A percentile compares a stretch with the other conserved stretches of the same genome.
phyloP scores from a whole-genome alignment of 2,797 vertebrate species.

The Scleropages formosus region DNA sequence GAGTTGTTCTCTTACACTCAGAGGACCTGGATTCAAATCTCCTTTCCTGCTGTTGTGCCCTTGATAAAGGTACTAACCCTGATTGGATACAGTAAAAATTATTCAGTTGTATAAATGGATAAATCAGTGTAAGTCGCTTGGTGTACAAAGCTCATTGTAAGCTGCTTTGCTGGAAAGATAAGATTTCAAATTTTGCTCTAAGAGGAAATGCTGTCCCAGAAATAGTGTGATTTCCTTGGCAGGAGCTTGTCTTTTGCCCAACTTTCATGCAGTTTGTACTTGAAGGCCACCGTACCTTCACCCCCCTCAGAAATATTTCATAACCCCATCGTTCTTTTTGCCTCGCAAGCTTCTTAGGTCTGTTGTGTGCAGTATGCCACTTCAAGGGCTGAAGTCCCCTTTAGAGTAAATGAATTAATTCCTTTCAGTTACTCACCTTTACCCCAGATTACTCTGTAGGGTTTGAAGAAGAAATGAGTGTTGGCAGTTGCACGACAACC shows the following conservation, averaged over 20 bases:
- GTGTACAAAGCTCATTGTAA: neutral
- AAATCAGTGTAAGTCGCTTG: no score
- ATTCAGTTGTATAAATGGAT: no score
- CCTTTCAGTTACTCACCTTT: neutral
- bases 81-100: no score
- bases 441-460: neutral
- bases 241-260: no score
- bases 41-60: no score
- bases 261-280: no score
- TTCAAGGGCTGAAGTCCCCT: neutral
- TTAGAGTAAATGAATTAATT: neutral
- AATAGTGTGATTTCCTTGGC: no score
- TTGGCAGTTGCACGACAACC: neutral
- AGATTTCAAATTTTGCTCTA: no score
- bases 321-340: neutral
- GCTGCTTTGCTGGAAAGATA: no score
- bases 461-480: neutral
- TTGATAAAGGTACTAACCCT: no score
- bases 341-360: neutral
- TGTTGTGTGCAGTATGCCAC: slow-evolving; percentile 1
- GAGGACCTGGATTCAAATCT: no score
- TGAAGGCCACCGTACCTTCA: neutral
- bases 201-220: no score
- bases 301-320: neutral
- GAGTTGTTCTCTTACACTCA: neutral